Conservation (phyloP, 2,113 vertebrate species). For the Halichoerus grypus region DNA sequence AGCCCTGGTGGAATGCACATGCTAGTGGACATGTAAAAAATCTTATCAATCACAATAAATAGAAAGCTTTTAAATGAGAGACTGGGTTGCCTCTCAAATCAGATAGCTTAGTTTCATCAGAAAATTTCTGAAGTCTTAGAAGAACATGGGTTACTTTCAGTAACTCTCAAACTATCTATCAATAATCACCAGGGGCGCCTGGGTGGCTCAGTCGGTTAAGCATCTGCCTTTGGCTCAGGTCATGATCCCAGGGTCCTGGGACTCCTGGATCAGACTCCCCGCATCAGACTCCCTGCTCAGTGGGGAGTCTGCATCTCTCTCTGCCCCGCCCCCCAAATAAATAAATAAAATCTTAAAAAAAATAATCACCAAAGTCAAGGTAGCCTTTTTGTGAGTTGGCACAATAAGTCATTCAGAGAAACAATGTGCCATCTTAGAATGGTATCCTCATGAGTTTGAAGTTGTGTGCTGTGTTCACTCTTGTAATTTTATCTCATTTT, state of each 20-base stretch:
- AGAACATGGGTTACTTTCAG: not conserved
- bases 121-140: not conserved
- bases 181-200: no score
- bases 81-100: not conserved
- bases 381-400: not conserved
- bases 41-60: not conserved
- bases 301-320: not conserved
- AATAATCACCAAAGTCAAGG: not conserved
- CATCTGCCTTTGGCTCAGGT: not conserved
- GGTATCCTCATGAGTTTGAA: not conserved
- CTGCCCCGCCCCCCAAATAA: not conserved
- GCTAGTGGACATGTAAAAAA: not conserved
- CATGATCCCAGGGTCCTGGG: not conserved
- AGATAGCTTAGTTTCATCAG: not conserved
- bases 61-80: not conserved
- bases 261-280: no score
- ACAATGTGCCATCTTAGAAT: accelerated
- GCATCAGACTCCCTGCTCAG: not conserved
- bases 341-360: no score
- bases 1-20: no score
- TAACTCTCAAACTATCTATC: not conserved
- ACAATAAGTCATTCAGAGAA: not conserved
- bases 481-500: not conserved
- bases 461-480: not conserved
- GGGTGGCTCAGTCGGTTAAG: not conserved